Conservation (phyloP, 2,888 invertebrate species). For the Pyrochroa serraticornis region DNA sequence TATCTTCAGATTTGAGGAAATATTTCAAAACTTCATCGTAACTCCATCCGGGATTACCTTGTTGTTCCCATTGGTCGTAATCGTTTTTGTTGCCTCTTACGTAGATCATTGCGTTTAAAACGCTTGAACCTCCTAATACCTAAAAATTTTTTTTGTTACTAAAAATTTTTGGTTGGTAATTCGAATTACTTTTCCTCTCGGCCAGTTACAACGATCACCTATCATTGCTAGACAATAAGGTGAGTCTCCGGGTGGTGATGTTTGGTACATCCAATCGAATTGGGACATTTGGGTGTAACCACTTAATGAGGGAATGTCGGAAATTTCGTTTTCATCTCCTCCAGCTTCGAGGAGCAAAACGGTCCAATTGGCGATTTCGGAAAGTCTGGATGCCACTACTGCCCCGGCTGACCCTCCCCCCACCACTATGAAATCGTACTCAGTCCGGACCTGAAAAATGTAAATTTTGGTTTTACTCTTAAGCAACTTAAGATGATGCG, state of each 20-base stretch:
- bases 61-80: conserved; percentile 84
- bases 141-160: conserved; percentile 28
- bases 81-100: conserved; percentile 86
- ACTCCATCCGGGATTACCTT: conserved; percentile 87
- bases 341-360: conserved; percentile 86
- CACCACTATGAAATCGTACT: conserved; percentile 86
- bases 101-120: conserved; percentile 91
- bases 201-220: conserved; percentile 89
- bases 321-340: conserved; percentile 86
- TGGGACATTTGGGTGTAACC: conserved; percentile 85
- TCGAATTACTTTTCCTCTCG: conserved; percentile 76
- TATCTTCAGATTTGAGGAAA: conserved; percentile 87
- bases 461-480: neutral
- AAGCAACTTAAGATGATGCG: neutral
- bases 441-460: conserved; percentile 68
- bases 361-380: conserved; percentile 81
- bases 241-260: conserved; percentile 76
- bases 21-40: conserved; percentile 82
- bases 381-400: conserved; percentile 82
- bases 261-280: conserved; percentile 92
- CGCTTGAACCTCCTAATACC: conserved; percentile 83
- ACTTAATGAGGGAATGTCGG: conserved; percentile 84
- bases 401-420: conserved; percentile 91
- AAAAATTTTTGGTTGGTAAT: neutral
- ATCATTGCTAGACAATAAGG: conserved; percentile 89